Base-by-base conservation (phyloP, 2,888 invertebrate genomes). In the Eupithecia abbreviata region DNA sequence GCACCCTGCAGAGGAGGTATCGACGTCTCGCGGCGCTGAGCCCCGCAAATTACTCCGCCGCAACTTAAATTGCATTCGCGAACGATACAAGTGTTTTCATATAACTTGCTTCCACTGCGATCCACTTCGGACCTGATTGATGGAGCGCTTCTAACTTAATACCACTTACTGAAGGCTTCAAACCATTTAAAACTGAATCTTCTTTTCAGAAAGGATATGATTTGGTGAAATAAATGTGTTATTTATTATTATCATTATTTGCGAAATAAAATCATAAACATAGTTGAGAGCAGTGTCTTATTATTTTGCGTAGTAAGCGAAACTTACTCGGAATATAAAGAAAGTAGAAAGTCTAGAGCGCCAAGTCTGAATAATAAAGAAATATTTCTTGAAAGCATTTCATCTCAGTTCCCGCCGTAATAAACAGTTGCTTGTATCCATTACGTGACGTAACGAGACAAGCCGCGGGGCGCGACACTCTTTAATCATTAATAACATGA, bases 401-500 rank as follows among this genome's bases (percentile, higher is more conserved):
- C 49, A 75, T 78, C 78, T 73, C 65, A 70, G 70, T 77, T 75
- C 73, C 73, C 70, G 55, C 58, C 4, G 62, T 73, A 71, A 73
- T 75, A 76, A 79, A 76, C 62, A 73, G 74, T 43, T 72, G 74
- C 71, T 71, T 73, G 79, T 77, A 73, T 71, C 77, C 79, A 79
- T 79, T 76, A 73, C 62, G 10, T 4, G 4, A 45, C 6, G 30
- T 30, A 1, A 30, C 30, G 30, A 30, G 30, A 30, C 13, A 13
- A 65, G 74, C 55, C 73, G 73, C 71, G 65, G 30, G 69, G 58
- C 69, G 51, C 74, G 72, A 42, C 72, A 65, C 47, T 47, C 73
- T 67, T 75, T 55, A 74, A 80, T 79, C 76, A 80, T 80, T 79
- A 77, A 80, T 76, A 65, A 69, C 75, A 80, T 80, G 77, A 78